A percentile compares a stretch with the other conserved stretches of the same genome.
Evolutionary conservation across 2,888 invertebrate species (phyloP).

Genomic region (Lasioglossum oenotherae): DNA sequence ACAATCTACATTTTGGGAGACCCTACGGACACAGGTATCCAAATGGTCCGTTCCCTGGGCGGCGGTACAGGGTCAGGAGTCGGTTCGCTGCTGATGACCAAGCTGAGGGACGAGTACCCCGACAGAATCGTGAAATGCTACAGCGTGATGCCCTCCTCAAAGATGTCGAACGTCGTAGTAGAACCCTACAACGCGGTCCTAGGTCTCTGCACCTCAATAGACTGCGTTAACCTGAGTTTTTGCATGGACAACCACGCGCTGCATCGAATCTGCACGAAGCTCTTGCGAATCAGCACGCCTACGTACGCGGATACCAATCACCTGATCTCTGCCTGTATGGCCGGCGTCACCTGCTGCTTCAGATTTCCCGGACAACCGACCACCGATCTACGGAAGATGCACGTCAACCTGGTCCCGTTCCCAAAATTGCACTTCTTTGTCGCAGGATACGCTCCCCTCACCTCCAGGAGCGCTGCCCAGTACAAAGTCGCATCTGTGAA

Average conservation of each 20-base stretch:
- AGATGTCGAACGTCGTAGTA: constrained; percentile 94
- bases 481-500: constrained; percentile 86
- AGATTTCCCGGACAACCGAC: constrained; percentile 96
- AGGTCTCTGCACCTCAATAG: constrained; percentile 93
- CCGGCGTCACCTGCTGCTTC: constrained; percentile 63
- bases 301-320: constrained; percentile 96
- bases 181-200: constrained; percentile 96
- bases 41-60: constrained; percentile 93
- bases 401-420: constrained; percentile 97
- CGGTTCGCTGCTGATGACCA: constrained; percentile 92
- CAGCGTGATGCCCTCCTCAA: constrained; percentile 91
- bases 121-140: constrained; percentile 90
- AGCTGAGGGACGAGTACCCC: constrained; percentile 94
- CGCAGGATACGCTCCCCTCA: constrained; percentile 91
- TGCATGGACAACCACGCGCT: constrained; percentile 96
- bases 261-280: constrained; percentile 95
- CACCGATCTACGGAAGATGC: constrained; percentile 94
- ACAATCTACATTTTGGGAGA: neutral
- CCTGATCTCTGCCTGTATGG: constrained; percentile 87
- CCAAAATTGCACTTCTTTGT: constrained; percentile 95
- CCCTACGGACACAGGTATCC: constrained; percentile 87
- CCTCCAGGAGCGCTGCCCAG: constrained; percentile 87
- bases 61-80: constrained; percentile 91
- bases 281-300: constrained; percentile 93
- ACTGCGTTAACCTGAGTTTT: constrained; percentile 95